Conservation (phyloP, 2,888 invertebrate genomes). For the Lepidochrysops patricia region DNA sequence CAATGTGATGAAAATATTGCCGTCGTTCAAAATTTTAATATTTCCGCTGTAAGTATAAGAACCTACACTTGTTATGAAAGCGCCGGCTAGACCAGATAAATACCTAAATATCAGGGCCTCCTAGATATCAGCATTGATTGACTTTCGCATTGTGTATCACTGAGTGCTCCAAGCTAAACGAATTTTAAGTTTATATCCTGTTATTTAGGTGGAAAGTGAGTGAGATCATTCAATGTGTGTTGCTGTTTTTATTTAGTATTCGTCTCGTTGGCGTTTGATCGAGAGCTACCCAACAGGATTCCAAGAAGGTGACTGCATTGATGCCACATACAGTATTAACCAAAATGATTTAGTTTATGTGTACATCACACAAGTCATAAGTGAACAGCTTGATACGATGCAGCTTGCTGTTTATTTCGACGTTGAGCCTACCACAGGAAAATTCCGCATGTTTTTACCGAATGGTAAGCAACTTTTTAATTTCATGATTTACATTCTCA, state of each 20-base stretch:
- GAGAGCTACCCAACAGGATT: conserved; percentile 75
- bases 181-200: too few species aligned
- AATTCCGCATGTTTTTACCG: conserved; percentile 70
- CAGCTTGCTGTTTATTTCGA: conserved; percentile 61
- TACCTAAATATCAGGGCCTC: too few species aligned
- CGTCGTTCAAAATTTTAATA: conserved; percentile 41
- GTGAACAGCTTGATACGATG: conserved; percentile 57
- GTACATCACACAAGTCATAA: conserved; percentile 41
- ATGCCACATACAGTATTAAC: conserved; percentile 63
- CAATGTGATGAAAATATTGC: conserved; percentile 44
- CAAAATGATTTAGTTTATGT: conserved; percentile 33
- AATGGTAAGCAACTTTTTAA: conserved; percentile 41
- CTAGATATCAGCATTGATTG: too few species aligned
- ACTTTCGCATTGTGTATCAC: too few species aligned
- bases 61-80: too few species aligned
- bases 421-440: conserved; percentile 59
- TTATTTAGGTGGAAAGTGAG: too few species aligned
- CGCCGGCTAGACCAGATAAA: too few species aligned
- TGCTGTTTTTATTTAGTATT: conserved; percentile 32
- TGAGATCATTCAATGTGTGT: neutral
- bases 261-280: conserved; percentile 74
- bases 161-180: too few species aligned
- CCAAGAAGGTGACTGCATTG: conserved; percentile 76
- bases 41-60: conserved; percentile 39
- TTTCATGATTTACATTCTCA: neutral